phyloP scores from a whole-genome alignment of 2,113 vertebrate genomes.

The Coregonus clupeaformis region DNA sequence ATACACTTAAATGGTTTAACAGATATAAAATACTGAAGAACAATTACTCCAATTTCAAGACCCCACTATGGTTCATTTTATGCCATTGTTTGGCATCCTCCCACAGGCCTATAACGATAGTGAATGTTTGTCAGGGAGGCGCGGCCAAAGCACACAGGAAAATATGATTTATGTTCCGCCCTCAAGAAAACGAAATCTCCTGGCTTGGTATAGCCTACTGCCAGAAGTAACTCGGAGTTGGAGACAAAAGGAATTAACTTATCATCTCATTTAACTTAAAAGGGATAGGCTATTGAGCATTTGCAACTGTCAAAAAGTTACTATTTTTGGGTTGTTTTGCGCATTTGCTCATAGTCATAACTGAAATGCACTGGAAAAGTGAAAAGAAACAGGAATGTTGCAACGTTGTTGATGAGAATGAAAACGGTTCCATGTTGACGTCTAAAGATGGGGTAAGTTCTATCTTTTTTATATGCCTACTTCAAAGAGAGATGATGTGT shows the following conservation, averaged over 20 bases:
- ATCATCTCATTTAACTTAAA: constrained; percentile 1
- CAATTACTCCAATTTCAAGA: background rate
- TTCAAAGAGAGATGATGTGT: background rate
- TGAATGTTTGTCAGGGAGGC: constrained; percentile 73
- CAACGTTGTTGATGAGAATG: constrained; percentile 72
- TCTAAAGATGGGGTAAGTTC: constrained; percentile 80
- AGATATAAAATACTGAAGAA: no score
- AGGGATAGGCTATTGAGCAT: background rate
- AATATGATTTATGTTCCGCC: constrained; percentile 73
- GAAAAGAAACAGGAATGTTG: constrained; percentile 80
- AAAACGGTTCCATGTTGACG: constrained; percentile 68
- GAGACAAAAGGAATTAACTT: constrained; percentile 47
- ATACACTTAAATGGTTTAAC: no score
- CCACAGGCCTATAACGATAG: constrained; percentile 61
- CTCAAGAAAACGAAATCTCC: constrained; percentile 70
- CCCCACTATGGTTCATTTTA: background rate
- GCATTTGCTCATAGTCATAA: background rate
- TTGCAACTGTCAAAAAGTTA: background rate
- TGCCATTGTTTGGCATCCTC: background rate
- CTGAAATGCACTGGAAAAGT: constrained; percentile 89
- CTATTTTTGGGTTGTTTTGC: background rate
- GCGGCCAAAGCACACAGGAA: constrained; percentile 67
- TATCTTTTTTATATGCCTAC: background rate
- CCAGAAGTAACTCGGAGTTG: constrained; percentile 52
- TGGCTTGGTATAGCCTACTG: background rate